A percentile compares a stretch with the other conserved stretches of the same genome.
These are phyloP conservation scores for Yponomeuta malinellus DNA, from an alignment of 2,888 invertebrate species.

Conservation along the genomic window DNA sequence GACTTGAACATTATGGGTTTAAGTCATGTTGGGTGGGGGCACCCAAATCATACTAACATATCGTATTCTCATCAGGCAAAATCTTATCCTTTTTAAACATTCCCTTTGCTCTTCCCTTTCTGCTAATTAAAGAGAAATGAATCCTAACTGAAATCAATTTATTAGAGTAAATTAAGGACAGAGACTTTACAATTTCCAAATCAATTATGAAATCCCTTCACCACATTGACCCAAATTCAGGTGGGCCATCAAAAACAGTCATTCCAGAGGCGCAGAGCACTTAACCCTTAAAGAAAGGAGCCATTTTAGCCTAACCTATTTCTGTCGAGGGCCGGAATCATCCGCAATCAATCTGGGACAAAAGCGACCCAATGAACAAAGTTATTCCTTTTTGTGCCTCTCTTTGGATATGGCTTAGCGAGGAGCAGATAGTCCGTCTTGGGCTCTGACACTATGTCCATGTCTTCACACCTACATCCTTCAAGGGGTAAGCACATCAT, in stretches of 20 bases:
- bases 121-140: no score
- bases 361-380: conserved; percentile 46
- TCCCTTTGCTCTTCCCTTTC: no score
- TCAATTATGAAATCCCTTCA: not conserved
- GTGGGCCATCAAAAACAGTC: conserved; percentile 1
- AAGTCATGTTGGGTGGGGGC: no score
- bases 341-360: conserved; percentile 64
- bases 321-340: conserved; percentile 51
- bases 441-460: no score
- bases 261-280: conserved; percentile 29
- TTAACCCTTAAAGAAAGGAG: conserved; percentile 24
- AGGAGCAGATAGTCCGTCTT: not conserved
- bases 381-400: conserved; percentile 35
- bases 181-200: not conserved
- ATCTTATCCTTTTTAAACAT: no score
- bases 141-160: no score
- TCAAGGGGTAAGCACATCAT: no score
- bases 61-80: no score
- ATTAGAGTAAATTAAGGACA: no score
- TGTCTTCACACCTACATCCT: no score
- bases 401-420: not conserved
- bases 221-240: not conserved
- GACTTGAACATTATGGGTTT: no score
- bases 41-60: no score
- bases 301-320: conserved; percentile 43